Base-by-base conservation (phyloP, 2,113 vertebrate species). In the Rattus rattus region DNA sequence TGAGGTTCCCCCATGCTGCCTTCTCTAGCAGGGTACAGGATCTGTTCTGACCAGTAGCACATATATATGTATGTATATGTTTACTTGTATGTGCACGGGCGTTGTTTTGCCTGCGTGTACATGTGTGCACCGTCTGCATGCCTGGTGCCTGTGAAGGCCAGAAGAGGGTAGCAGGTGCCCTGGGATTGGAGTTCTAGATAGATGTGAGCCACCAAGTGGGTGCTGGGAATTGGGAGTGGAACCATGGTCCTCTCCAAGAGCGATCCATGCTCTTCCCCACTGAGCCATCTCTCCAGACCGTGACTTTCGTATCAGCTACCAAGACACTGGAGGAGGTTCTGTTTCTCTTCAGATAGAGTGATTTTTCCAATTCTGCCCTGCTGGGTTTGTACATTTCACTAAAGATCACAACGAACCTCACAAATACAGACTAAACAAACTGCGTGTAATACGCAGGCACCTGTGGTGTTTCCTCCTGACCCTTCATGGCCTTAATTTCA, bases 301-400 rank as follows among this genome's bases (percentile, higher is more conserved):
- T 1, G 6, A 8, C 79, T 92, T 63, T 69, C 16, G n/a, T 33
- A 16, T 19, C n/a, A 20, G 43, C 76, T 13, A 10, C 61, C 11
- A 36, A 61, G 65, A 79, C 39, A 24, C 47, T 17, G 22, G 59
- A 39, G 22, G 59, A 39, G 13, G 65, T 90, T 49, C 89, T 86
- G 59, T 56, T 92, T 91, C 47, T 28, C 89, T 80, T 90, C 56
- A 72, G 54, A 92, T 93, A 88, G 72, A 73, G 77, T 83, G 61
- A 90, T 88, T 94, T 43, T 88, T 80, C 56, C 88, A 92, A 95
- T 88, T 92, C 81, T 69, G 16, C 39, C 63, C 69, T 65, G 43
- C 39, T 19, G 36, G 70, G 47, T 65, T 95, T 86, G 65, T 39
- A 52, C 52, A 39, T 14, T 79, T 59, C 61, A 36, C 54, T 47